A percentile compares a stretch with the other conserved stretches of the same genome.
These are phyloP conservation scores for Aptenodytes patagonicus DNA, from an alignment of 2,113 vertebrate genomes.

Conservation along the genomic window DNA sequence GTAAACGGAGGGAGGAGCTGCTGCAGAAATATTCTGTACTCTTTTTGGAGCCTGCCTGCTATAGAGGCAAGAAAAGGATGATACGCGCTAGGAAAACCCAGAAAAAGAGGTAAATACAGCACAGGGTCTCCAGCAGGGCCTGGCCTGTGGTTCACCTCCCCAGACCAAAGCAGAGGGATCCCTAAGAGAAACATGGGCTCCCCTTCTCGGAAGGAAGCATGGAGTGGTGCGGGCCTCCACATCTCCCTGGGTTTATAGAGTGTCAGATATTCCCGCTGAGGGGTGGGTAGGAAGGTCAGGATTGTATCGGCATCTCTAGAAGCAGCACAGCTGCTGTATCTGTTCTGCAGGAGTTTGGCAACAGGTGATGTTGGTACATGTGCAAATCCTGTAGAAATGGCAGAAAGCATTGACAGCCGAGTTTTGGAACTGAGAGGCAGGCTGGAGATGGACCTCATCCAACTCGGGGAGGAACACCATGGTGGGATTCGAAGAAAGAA, in stretches of 20 bases:
- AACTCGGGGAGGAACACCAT: conserved; percentile 76
- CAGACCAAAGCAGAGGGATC: background rate
- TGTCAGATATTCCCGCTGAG: background rate
- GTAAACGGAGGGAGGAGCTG: conserved; percentile 85
- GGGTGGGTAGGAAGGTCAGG: background rate
- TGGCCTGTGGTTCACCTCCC: background rate
- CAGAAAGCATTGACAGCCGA: background rate
- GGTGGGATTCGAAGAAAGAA: conserved; percentile 81
- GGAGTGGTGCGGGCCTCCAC: background rate
- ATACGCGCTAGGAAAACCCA: conserved; percentile 61
- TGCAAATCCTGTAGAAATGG: background rate
- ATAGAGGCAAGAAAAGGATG: conserved; percentile 71
- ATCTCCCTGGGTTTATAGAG: background rate
- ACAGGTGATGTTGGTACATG: background rate
- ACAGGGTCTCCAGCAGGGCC: background rate
- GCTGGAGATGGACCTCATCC: conserved; percentile 80
- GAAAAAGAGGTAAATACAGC: conserved; percentile 70
- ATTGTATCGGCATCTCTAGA: rapidly evolving
- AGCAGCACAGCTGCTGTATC: background rate
- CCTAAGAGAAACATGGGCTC: background rate
- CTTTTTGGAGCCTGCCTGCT: conserved; percentile 57
- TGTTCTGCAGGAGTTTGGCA: conserved; percentile 44
- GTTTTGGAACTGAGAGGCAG: conserved; percentile 78
- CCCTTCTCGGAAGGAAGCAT: background rate
- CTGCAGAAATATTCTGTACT: conserved; percentile 79